phyloP scores from a whole-genome alignment of 2,113 vertebrate species.

The Daphoenositta chrysoptera region DNA sequence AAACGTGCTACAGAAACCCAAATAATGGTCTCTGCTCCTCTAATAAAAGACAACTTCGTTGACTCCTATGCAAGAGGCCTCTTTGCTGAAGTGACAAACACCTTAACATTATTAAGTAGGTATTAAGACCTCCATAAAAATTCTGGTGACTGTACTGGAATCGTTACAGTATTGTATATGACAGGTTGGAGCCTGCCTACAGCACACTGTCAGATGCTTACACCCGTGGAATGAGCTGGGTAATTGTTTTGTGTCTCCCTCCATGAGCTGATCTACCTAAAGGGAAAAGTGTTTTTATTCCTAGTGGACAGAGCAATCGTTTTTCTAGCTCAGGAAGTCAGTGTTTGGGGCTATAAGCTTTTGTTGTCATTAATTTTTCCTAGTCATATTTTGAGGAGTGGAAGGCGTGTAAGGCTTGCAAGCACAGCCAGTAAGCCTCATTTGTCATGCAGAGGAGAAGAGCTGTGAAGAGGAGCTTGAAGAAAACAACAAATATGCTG shows the following conservation, averaged over 20 bases:
- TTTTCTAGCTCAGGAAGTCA: not conserved
- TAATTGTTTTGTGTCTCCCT: not conserved
- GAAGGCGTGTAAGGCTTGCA: not conserved
- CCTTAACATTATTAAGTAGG: not conserved
- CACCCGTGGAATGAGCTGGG: not conserved
- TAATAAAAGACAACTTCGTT: not conserved
- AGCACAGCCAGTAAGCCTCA: not conserved
- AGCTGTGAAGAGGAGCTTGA: not conserved
- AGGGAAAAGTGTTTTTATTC: not conserved
- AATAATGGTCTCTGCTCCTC: not conserved
- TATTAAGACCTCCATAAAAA: not conserved
- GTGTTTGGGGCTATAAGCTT: not conserved
- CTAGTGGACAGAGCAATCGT: not conserved
- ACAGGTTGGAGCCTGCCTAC: not conserved
- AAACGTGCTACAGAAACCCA: not conserved
- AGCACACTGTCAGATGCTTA: slow-evolving; percentile 3
- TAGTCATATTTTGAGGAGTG: not conserved
- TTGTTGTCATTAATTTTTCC: not conserved
- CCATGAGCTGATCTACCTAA: not conserved
- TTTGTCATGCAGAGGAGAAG: not conserved
- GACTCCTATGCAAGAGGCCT: not conserved
- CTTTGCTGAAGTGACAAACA: not conserved
- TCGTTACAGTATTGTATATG: not conserved
- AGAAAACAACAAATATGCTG: not conserved
- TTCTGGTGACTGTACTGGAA: not conserved